phyloP scores from a whole-genome alignment of 2,888 invertebrate species.

The Zaprionus bogoriensis region DNA sequence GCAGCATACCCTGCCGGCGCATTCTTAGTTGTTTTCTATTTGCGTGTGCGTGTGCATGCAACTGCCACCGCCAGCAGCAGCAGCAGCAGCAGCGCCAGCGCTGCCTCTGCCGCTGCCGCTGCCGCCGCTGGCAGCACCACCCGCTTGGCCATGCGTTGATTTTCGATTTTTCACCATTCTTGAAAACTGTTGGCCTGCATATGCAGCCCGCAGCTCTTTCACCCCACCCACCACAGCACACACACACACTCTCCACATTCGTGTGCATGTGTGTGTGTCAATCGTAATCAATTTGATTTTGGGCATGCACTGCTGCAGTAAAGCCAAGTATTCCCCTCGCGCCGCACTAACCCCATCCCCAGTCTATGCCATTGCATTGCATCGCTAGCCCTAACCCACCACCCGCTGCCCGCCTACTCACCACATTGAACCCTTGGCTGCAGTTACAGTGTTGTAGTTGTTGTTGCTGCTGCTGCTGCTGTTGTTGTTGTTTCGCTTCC shows the following conservation, averaged over 20 bases:
- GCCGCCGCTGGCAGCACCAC: slow-evolving; percentile 25
- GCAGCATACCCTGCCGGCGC: not conserved
- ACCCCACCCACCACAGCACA: not conserved
- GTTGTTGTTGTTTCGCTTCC: slow-evolving; percentile 1
- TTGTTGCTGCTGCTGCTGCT: slow-evolving; percentile 13
- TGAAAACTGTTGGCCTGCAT: slow-evolving; percentile 35
- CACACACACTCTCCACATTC: not conserved
- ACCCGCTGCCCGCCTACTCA: slow-evolving; percentile 22
- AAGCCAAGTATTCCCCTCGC: slow-evolving; percentile 1
- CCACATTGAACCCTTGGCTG: slow-evolving; percentile 30
- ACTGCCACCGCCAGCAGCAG: slow-evolving; percentile 20
- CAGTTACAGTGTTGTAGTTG: slow-evolving; percentile 8
- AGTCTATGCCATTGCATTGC: not conserved
- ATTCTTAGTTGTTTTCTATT: slow-evolving; percentile 36
- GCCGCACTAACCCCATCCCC: too few relatives aligned
- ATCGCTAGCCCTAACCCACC: not conserved
- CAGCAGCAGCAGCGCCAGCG: slow-evolving; percentile 1
- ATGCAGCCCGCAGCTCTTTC: slow-evolving; percentile 5
- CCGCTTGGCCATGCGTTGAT: slow-evolving; percentile 57
- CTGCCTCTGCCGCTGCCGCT: not conserved
- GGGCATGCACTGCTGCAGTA: slow-evolving; percentile 28
- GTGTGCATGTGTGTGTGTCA: slow-evolving; percentile 6
- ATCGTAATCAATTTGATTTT: slow-evolving; percentile 43
- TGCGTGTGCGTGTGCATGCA: slow-evolving; percentile 48
- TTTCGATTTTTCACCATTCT: slow-evolving; percentile 71